Base-by-base conservation (phyloP, 2,113 vertebrate genomes). In the Orientallactaga bullata region DNA sequence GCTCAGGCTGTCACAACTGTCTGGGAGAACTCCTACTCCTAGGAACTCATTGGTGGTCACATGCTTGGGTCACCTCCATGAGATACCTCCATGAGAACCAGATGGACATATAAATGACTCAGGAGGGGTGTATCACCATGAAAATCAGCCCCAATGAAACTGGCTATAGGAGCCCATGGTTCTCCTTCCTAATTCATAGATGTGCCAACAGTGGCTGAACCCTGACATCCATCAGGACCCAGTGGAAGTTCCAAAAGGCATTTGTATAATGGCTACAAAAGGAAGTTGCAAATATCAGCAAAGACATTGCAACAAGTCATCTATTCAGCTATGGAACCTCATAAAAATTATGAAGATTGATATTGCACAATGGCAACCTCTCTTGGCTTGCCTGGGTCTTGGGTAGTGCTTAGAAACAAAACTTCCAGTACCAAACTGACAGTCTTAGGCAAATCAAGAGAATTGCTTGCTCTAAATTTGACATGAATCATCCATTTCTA, bases 101-200 rank as follows among this genome's bases (percentile, higher is more conserved):
- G 85, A 89, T 0, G 1, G 63, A 85, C 89, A 39, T 68, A 24
- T 47, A 88, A 24, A 13, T 28, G 60, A 88, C 89, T 95, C 93
- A 51, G 23, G 84, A 91, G 71, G 13, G 60, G 18, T 28, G 39
- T 17, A 42, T 91, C 84, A 61, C 76, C 69, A 60, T 92, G 94
- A 88, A 94, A 95, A 94, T 74, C 39, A 94, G 55, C 55, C 10
- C n/a, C 11, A 37, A 65, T 61, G 12, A 37, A 86, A 73, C 76
- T 42, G 35, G 60, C 69, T 83, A 12, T 26, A 85, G 73, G 78
- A 94, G 65, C 42, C 35, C 18, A 32, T 58, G 91, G 91, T n/a
- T 93, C 69, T 94, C 42, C 76, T 88, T 39, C 58, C 88, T 95
- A 71, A 96, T 55, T 96, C 85, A 68, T 58, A 82, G 35, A 35